Percentiles rank a stretch among this genome's conserved stretches.
phyloP scores from a whole-genome alignment of 2,888 invertebrate genomes.

The Chloroclystis v-ata region DNA sequence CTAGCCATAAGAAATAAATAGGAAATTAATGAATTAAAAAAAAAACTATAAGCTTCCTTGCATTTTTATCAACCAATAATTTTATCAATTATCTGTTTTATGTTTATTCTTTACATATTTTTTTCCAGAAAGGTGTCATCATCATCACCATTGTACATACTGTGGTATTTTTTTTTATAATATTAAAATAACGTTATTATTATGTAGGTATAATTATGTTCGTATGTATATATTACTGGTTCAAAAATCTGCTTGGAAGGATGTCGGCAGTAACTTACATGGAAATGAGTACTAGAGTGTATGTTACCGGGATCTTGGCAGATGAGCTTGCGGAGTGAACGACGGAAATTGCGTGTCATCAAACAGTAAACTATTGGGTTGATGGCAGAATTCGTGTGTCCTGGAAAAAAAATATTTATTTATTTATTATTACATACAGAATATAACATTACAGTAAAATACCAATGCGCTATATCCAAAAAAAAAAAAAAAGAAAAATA shows the following conservation, averaged over 20 bases:
- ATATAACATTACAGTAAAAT: too few species aligned
- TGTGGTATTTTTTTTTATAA: too few species aligned
- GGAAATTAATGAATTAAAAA: neutral
- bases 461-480: too few species aligned
- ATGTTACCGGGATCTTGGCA: conserved; percentile 74
- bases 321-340: conserved; percentile 81
- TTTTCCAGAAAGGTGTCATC: too few species aligned
- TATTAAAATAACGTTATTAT: too few species aligned
- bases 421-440: too few species aligned
- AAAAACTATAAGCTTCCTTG: neutral
- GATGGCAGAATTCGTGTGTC: conserved; percentile 86
- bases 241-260: neutral
- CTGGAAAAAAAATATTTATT: conserved; percentile 43
- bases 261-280: conserved; percentile 56
- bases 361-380: conserved; percentile 88
- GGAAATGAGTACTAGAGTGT: conserved; percentile 74
- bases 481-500: too few species aligned
- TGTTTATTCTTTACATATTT: too few species aligned
- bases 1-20: conserved; percentile 8
- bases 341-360: conserved; percentile 84
- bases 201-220: too few species aligned
- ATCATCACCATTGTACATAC: too few species aligned
- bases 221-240: neutral
- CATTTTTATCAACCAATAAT: neutral
- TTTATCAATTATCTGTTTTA: neutral